Base-by-base conservation (phyloP, 2,888 invertebrate genomes). In the Geotrupes spiniger region DNA sequence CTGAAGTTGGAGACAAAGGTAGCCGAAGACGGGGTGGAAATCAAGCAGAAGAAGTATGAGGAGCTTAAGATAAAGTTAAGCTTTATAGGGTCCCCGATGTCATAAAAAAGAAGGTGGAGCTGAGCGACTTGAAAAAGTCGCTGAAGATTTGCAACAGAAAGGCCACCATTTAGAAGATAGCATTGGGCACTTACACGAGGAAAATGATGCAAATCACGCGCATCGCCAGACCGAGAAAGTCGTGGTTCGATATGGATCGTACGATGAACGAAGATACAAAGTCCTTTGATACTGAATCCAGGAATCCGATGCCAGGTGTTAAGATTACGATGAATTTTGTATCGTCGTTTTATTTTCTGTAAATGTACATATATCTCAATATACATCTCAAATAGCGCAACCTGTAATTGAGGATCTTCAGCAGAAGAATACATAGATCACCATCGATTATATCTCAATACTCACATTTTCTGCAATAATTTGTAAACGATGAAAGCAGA, bases 11-110 rank as follows among this genome's bases (percentile, higher is more conserved):
- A 79, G 49, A 71, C 67, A 25, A 64, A 63, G 0, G 50, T 59
- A 0, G 76, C 77, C 0, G 62, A 70, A 28, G 51, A 46, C 0
- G 77, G 81, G 60, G 73, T 76, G 0, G 69, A 75, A 1, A 62
- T 60, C 25, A 66, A 76, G 1, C 63, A 65, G 25, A 61, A 64
- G 2, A 75, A 73, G 49, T 59, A 78, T 1, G 62, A 72, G 0
- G 70, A 71, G 1, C 72, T 78, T 0, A 76, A 26, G 61, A 79
- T 51, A 56, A 83, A 2, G 67, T 69, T 0, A 78, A 80, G 33
- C 57, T 82, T 42, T 52, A 50, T 36, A 29, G 61, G 50, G 69
- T 79, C 0, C 83, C 83, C 0, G 77, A 79, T 47, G 65, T 81
- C 27, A 77, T 83, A 0, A 65, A 68, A 25, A 69, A 78, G 0